Percentiles rank a stretch among this genome's conserved stretches.
These are phyloP conservation scores for Zaprionus inermis DNA, from an alignment of 1,140 invertebrate genomes.

Conservation along the genomic window DNA sequence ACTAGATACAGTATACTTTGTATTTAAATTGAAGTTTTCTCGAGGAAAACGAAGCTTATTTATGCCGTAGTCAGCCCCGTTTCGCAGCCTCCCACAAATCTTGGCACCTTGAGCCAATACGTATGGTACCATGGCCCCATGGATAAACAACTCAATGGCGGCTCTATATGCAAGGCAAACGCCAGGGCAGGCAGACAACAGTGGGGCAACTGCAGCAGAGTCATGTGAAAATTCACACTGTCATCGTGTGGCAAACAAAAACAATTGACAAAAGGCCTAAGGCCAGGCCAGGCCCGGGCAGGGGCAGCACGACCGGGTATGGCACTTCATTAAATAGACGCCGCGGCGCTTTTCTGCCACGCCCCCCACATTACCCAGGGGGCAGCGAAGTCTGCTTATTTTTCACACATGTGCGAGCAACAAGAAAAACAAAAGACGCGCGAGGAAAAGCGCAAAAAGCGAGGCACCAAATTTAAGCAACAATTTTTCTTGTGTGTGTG, in stretches of 20 bases:
- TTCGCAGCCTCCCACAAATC: conserved; percentile 26
- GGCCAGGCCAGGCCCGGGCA: conserved; percentile 22
- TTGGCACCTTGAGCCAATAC: conserved; percentile 31
- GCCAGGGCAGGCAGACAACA: conserved; percentile 20
- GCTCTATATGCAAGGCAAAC: conserved; percentile 27
- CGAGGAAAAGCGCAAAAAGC: conserved; percentile 18
- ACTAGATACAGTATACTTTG: neutral
- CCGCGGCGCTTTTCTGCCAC: conserved; percentile 73
- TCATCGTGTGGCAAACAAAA: conserved; percentile 46
- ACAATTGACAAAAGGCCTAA: conserved; percentile 29
- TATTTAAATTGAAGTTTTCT: neutral
- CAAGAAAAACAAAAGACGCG: conserved; percentile 16
- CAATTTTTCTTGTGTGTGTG: conserved; percentile 43
- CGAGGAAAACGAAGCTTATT: neutral
- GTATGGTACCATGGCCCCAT: neutral
- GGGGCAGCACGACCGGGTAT: conserved; percentile 44
- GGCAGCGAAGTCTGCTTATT: conserved; percentile 60
- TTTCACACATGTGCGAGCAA: conserved; percentile 76
- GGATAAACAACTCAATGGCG: conserved; percentile 37
- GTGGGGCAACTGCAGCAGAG: conserved; percentile 20
- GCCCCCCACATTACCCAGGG: conserved; percentile 63
- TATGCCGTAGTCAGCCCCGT: conserved; percentile 15
- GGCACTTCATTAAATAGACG: conserved; percentile 80
- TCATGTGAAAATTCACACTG: conserved; percentile 77
- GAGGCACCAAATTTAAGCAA: conserved; percentile 65